Evolutionary conservation across 2,888 invertebrate genomes (phyloP).

Genomic region (Encarsia formosa): DNA sequence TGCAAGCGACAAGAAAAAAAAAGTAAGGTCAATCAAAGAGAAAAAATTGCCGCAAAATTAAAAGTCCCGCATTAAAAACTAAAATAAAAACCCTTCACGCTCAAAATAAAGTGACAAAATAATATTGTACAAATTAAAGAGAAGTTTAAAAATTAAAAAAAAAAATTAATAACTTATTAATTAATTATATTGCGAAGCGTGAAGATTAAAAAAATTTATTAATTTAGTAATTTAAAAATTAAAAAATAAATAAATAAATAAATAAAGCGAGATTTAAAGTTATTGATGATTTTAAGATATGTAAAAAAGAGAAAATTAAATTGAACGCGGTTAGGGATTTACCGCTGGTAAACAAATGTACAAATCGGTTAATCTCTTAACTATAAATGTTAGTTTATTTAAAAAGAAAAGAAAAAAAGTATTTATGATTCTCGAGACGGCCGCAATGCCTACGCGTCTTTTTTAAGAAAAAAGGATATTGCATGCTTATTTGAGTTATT

Average conservation of each 20-base stretch:
- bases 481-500: slow-evolving; percentile 13
- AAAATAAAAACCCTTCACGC: no score
- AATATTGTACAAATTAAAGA: slow-evolving; percentile 49
- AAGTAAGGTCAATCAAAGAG: no score
- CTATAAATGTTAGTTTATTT: slow-evolving; percentile 46
- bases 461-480: slow-evolving; percentile 12
- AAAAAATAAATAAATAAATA: slow-evolving; percentile 32
- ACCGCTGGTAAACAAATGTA: slow-evolving; percentile 43
- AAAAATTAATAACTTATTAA: slow-evolving; percentile 28
- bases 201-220: slow-evolving; percentile 31
- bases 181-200: slow-evolving; percentile 24
- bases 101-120: no score
- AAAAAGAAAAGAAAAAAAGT: slow-evolving; percentile 32
- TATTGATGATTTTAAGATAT: slow-evolving; percentile 46
- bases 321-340: slow-evolving; percentile 34
- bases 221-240: slow-evolving; percentile 45
- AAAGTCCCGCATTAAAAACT: no score
- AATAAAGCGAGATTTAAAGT: slow-evolving; percentile 46
- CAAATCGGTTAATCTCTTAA: slow-evolving; percentile 47
- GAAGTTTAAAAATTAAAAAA: slow-evolving; percentile 31
- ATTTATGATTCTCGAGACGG: slow-evolving; percentile 37
- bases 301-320: slow-evolving; percentile 31
- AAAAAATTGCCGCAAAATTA: no score
- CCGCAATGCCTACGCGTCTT: slow-evolving; percentile 16
- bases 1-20: no score